phyloP scores from a whole-genome alignment of 2,888 invertebrate genomes.

The Tetrapedia diversipes region DNA sequence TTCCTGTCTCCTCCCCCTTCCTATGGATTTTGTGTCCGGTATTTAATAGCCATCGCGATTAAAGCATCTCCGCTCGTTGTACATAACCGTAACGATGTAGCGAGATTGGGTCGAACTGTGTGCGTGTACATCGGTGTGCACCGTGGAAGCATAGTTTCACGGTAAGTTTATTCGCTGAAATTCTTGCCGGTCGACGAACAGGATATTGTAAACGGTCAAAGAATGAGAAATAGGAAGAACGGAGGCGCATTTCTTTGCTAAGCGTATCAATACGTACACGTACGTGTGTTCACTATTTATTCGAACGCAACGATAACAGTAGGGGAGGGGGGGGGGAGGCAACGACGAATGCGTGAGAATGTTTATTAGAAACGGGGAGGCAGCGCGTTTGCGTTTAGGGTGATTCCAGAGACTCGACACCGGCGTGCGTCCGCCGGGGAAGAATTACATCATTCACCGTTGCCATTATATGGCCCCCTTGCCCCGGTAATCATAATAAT shows the following conservation, averaged over 20 bases:
- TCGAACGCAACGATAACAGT: slow-evolving; percentile 2
- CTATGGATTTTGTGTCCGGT: slow-evolving; percentile 41
- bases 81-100: slow-evolving; percentile 40
- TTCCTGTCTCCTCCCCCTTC: slow-evolving; percentile 13
- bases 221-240: background rate
- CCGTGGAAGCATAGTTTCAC: slow-evolving; percentile 28
- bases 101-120: slow-evolving; percentile 18
- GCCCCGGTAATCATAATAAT: slow-evolving; percentile 53
- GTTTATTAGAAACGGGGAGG: background rate
- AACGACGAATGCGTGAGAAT: slow-evolving; percentile 6
- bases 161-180: slow-evolving; percentile 24
- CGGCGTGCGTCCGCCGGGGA: slow-evolving; percentile 12
- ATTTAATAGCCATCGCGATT: slow-evolving; percentile 56
- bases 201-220: slow-evolving; percentile 3
- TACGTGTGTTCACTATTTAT: slow-evolving; percentile 7
- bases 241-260: background rate
- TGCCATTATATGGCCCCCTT: slow-evolving; percentile 44
- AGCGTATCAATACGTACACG: slow-evolving; percentile 1
- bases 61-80: slow-evolving; percentile 54
- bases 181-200: slow-evolving; percentile 23
- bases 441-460: slow-evolving; percentile 47
- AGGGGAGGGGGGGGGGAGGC: too few relatives aligned
- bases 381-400: slow-evolving; percentile 27
- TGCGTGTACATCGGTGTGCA: background rate
- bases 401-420: slow-evolving; percentile 7